Percentiles rank a stretch among this genome's conserved stretches.
Conservation (phyloP, 1,140 invertebrate species). For the Orius insidiosus region DNA sequence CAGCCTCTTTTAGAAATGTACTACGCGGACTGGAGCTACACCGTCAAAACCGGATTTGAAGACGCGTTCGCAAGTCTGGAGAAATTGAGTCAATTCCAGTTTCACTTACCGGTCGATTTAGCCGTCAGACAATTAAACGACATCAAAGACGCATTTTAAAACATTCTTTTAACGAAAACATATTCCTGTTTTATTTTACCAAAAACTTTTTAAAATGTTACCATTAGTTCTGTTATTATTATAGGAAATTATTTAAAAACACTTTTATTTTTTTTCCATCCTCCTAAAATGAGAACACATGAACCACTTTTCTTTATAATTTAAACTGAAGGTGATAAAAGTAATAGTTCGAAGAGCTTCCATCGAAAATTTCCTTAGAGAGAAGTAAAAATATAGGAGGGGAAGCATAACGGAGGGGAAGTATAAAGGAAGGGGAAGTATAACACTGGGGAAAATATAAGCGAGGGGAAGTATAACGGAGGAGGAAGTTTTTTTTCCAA, state of each 20-base stretch:
- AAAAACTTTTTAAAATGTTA: background rate
- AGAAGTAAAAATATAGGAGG: no score
- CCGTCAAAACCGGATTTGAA: constrained; percentile 90
- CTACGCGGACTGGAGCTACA: constrained; percentile 90
- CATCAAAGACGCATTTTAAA: constrained; percentile 89
- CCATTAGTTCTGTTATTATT: background rate
- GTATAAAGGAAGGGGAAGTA: no score
- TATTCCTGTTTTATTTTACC: background rate
- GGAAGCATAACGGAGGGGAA: no score
- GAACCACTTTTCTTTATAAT: no score
- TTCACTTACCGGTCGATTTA: constrained; percentile 86
- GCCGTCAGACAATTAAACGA: constrained; percentile 92
- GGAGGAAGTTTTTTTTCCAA: no score
- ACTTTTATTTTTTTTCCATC: background rate
- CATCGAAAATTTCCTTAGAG: no score
- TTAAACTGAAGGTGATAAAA: no score
- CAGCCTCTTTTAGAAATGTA: constrained; percentile 72
- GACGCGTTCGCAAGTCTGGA: constrained; percentile 84
- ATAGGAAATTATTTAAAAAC: no score
- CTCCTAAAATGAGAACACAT: constrained; percentile 1
- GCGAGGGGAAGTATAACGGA: no score
- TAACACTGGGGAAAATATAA: no score
- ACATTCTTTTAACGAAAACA: no score
- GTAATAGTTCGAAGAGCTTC: no score
- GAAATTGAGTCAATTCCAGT: constrained; percentile 65